phyloP scores from a whole-genome alignment of 1,140 invertebrate species.

The Aleiodes sp. region DNA sequence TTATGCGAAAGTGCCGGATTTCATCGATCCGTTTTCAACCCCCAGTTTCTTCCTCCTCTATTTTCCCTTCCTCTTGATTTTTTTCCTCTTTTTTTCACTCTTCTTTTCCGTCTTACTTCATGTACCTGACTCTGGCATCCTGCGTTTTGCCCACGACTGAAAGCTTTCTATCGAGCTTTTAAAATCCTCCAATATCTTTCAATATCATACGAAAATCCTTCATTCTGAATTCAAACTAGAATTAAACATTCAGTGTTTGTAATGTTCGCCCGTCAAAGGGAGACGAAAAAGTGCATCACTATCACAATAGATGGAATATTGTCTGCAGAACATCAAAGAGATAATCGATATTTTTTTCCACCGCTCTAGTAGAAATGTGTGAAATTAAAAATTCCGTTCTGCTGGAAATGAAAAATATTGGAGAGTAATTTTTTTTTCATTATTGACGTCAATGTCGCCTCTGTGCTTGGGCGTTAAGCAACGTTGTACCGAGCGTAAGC shows the following conservation, averaged over 20 bases:
- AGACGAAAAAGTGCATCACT: too few relatives aligned
- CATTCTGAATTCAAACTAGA: neutral
- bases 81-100: neutral
- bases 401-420: too few relatives aligned
- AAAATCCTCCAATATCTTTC: slow-evolving; percentile 18
- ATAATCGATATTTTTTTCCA: neutral
- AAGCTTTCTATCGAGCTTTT: slow-evolving; percentile 28
- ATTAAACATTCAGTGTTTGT: neutral
- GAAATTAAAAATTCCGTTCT: too few relatives aligned
- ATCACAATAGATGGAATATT: too few relatives aligned
- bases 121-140: neutral
- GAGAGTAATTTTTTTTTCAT: neutral
- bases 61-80: neutral
- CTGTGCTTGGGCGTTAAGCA: slow-evolving; percentile 18
- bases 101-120: slow-evolving; percentile 9
- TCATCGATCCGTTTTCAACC: slow-evolving; percentile 23
- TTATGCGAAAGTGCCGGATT: slow-evolving; percentile 35
- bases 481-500: slow-evolving; percentile 28
- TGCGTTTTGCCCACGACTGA: neutral
- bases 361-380: too few relatives aligned
- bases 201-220: neutral
- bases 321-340: too few relatives aligned
- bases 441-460: slow-evolving; percentile 20
- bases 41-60: too few relatives aligned
- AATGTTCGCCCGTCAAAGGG: too few relatives aligned